A percentile compares a stretch with the other conserved stretches of the same genome.
Conservation (phyloP, 2,797 vertebrate species). For the Pygocentrus nattereri region DNA sequence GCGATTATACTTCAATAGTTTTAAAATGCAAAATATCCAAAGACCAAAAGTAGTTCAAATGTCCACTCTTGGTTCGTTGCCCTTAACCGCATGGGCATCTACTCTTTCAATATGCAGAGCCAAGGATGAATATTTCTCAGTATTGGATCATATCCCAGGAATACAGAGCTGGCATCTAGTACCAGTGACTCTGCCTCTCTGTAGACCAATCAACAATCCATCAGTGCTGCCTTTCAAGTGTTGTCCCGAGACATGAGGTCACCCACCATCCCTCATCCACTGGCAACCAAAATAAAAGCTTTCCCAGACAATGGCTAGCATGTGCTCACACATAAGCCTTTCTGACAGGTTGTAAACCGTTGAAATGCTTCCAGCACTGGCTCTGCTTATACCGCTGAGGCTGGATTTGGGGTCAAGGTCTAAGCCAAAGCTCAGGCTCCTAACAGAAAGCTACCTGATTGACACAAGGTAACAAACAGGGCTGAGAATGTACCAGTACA, state of each 20-base stretch:
- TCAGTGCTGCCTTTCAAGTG: constrained; percentile 9
- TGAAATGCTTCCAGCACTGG: constrained; percentile 24
- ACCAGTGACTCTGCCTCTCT: constrained; percentile 13
- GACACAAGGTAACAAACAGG: not conserved
- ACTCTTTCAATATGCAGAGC: not conserved
- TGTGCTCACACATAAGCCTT: constrained; percentile 19
- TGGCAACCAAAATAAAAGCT: constrained; percentile 10
- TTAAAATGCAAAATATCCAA: not conserved
- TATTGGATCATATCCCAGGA: constrained; percentile 31
- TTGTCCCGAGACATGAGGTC: not conserved
- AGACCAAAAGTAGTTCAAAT: not conserved
- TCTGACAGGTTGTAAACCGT: constrained; percentile 37
- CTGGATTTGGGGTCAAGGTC: constrained; percentile 26
- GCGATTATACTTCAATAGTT: not conserved
- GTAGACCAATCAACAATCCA: not conserved
- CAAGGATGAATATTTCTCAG: constrained; percentile 19
- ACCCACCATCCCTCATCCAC: not conserved
- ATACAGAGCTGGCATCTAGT: constrained; percentile 1
- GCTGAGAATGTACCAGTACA: not conserved
- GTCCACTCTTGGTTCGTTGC: not conserved
- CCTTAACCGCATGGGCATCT: not conserved
- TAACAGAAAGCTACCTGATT: not conserved
- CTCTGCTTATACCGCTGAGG: constrained; percentile 4
- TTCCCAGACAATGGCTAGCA: constrained; percentile 7
- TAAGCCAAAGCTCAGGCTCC: not conserved